Conservation (phyloP, 2,113 vertebrate species). For the Hipposideros armiger region DNA sequence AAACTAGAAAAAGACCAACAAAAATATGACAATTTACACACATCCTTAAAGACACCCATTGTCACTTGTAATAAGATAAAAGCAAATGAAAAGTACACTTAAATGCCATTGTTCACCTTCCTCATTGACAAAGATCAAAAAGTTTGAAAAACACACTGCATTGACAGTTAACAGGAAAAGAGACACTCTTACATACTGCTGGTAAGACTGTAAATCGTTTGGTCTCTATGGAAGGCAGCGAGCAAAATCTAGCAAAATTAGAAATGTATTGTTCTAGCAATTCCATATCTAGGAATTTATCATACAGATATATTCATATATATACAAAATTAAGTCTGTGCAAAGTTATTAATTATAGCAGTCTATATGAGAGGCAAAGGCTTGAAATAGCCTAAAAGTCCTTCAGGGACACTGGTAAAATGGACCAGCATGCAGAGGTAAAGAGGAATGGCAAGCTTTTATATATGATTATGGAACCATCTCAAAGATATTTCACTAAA, state of each 20-base stretch:
- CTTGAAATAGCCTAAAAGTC: neutral
- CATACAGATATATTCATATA: neutral
- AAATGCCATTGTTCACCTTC: neutral
- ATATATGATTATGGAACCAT: neutral
- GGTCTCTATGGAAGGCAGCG: neutral
- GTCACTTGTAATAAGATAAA: neutral
- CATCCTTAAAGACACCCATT: neutral
- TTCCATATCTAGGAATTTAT: neutral
- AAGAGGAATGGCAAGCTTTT: neutral
- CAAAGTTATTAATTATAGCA: neutral
- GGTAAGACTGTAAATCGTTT: neutral
- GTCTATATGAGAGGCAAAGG: neutral
- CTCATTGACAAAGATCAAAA: neutral
- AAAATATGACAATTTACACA: neutral
- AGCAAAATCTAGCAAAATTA: constrained; percentile 10
- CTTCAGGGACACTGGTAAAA: neutral
- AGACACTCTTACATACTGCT: neutral
- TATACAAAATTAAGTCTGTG: neutral
- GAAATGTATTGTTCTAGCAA: neutral
- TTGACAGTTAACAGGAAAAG: neutral
- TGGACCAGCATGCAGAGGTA: neutral
- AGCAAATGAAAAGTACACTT: constrained; percentile 1
- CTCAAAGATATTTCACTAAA: constrained; percentile 1
- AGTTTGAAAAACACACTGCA: neutral
- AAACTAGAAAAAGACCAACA: neutral